Evolutionary conservation across 2,797 vertebrate species (phyloP), one percentile per base, ranked within the genome.

Genomic region (Sebastes trivittatus): DNA sequence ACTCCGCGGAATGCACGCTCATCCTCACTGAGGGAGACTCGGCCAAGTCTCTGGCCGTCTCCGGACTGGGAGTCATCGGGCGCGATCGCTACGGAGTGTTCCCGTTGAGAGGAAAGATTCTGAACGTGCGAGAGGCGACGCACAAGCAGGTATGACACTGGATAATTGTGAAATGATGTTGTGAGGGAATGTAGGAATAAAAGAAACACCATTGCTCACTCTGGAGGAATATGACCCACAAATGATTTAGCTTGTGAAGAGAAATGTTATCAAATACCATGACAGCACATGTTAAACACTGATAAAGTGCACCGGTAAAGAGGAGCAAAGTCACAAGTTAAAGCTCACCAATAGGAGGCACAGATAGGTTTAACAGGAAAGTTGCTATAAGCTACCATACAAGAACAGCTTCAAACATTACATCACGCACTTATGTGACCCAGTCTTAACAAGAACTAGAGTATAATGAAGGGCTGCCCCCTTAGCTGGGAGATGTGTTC

Each of bases 1-100:
- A 99, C 96, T 99, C 98, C 14, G 96, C 97, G 65, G 97, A 99
- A 14, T 99, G 98, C 94, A 99, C 98, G 0, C 96, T 99, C 64
- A 99, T 99, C 92, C 95, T 99, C 81, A 99, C 98, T 0, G 98
- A 99, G 85, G 98, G 98, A 85, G 98, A 99, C 89, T 99, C 98
- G 6, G 98, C 98, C 94, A 99, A 99, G 92, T 98, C 98, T 13
- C 92, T 99, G 94, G 98, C 98, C 58, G 98, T 99, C 38, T 99
- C 98, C 25, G 98, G 98, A 46, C 96, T 99, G 29, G 97, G 97
- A 74, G 97, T 99, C 80, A 97, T 99, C 55, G 98, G 98, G 2
- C 97, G 98, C 27, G 98, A 99, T 90, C 97, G 97, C 75, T 99
- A 96, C 0, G 98, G 98, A 11, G 96, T 99, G 11, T 99, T 99